phyloP scores from a whole-genome alignment of 2,113 vertebrate genomes.

The Callionymus lyra region DNA sequence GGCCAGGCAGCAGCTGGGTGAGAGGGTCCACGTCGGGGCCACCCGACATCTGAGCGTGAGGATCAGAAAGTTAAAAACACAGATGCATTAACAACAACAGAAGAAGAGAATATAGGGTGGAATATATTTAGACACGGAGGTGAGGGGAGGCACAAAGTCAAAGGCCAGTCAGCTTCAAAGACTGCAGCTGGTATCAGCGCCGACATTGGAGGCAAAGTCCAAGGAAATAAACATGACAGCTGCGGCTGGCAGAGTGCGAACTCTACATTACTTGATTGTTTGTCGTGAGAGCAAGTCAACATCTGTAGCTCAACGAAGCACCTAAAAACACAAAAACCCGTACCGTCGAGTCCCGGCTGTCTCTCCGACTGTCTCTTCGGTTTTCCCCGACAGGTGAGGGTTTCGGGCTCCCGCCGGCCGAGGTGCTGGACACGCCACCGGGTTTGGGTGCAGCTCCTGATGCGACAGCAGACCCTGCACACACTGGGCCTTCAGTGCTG shows the following conservation, averaged over 20 bases:
- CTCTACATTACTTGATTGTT: too few species aligned
- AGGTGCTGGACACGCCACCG: slow-evolving; percentile 14
- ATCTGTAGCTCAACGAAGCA: too few species aligned
- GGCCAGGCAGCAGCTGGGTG: slow-evolving; percentile 75
- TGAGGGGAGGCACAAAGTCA: slow-evolving; percentile 25
- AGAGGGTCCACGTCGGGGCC: slow-evolving; percentile 73
- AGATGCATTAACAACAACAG: not conserved
- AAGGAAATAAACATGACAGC: slow-evolving; percentile 34
- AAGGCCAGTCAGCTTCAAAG: slow-evolving; percentile 38
- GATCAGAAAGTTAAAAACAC: slow-evolving; percentile 4
- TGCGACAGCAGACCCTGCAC: slow-evolving; percentile 9
- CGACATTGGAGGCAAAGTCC: slow-evolving; percentile 37
- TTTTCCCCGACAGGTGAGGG: slow-evolving; percentile 27
- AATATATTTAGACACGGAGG: not conserved
- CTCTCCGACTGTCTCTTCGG: slow-evolving; percentile 32
- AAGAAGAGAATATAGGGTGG: not conserved
- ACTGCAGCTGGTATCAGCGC: slow-evolving; percentile 34
- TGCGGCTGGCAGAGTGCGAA: too few species aligned
- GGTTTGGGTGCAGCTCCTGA: slow-evolving; percentile 29
- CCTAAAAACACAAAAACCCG: too few species aligned
- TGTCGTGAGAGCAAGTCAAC: too few species aligned
- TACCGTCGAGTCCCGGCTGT: slow-evolving; percentile 56
- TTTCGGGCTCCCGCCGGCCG: slow-evolving; percentile 47
- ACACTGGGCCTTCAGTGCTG: slow-evolving; percentile 53
- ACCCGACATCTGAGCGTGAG: slow-evolving; percentile 52